A percentile compares a stretch with the other conserved stretches of the same genome.
Evolutionary conservation across 2,113 vertebrate species (phyloP).

Genomic region (Perognathus longimembris): DNA sequence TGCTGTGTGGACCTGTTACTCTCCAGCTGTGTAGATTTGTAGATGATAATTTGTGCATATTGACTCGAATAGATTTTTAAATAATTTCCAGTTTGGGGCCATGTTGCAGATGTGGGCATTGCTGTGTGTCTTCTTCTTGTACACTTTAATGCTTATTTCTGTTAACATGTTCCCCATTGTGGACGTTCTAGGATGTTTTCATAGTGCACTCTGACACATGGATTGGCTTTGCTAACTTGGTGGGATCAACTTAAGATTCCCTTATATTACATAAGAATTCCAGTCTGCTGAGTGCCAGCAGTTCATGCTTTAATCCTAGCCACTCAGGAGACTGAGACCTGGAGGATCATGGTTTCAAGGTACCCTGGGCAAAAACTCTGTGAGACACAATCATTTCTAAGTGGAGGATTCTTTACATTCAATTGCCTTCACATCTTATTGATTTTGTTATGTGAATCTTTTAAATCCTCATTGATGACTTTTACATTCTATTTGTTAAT

Average conservation of each 20-base stretch:
- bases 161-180: background rate
- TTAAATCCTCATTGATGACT: constrained; percentile 37
- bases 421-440: constrained; percentile 5
- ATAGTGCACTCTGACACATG: background rate
- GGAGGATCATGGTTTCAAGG: too few species aligned
- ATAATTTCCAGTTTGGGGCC: background rate
- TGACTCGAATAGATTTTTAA: constrained; percentile 39
- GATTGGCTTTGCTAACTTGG: constrained; percentile 33
- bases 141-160: background rate
- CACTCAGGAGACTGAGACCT: too few species aligned
- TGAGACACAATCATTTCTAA: background rate
- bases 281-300: background rate
- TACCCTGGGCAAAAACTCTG: background rate
- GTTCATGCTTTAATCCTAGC: too few species aligned
- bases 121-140: background rate
- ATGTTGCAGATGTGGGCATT: background rate
- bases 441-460: constrained; percentile 32
- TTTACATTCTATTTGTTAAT: background rate
- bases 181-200: background rate
- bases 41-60: background rate
- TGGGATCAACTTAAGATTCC: background rate
- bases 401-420: background rate
- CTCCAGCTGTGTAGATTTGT: background rate
- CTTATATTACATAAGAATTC: constrained; percentile 1
- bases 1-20: background rate